phyloP scores from a whole-genome alignment of 2,113 vertebrate genomes.

The Naja naja region DNA sequence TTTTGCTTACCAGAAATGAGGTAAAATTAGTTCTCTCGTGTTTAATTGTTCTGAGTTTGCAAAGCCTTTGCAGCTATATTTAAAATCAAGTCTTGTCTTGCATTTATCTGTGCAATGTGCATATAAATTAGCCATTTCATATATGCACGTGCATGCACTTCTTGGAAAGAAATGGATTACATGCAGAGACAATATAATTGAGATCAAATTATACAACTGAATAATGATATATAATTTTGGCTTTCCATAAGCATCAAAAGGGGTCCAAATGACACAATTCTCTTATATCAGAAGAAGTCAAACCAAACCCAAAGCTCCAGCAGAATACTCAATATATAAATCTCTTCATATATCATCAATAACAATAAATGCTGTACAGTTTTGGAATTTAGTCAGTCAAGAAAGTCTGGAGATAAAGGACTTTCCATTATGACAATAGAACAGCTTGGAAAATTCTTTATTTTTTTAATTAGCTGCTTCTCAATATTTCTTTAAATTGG shows the following conservation, averaged over 20 bases:
- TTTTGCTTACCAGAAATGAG: constrained; percentile 20
- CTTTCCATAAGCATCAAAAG: background rate
- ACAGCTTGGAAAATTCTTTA: background rate
- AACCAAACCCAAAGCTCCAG: background rate
- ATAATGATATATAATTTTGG: background rate
- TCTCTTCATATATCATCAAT: background rate
- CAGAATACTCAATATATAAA: background rate
- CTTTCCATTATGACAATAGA: background rate
- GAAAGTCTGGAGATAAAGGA: background rate
- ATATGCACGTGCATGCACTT: background rate
- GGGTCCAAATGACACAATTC: background rate
- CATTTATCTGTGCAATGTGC: constrained; percentile 2
- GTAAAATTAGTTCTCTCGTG: background rate
- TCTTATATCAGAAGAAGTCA: background rate
- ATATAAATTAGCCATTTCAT: background rate
- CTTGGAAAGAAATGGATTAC: constrained; percentile 7
- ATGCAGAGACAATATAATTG: background rate
- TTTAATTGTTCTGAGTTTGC: background rate
- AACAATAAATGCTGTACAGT: background rate
- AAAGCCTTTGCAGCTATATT: background rate
- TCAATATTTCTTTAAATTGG: background rate
- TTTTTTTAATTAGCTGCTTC: background rate
- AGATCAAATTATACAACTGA: background rate
- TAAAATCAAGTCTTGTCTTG: background rate
- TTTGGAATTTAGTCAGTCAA: background rate